phyloP scores from a whole-genome alignment of 2,113 vertebrate species.

The Emydocephalus ijimae region DNA sequence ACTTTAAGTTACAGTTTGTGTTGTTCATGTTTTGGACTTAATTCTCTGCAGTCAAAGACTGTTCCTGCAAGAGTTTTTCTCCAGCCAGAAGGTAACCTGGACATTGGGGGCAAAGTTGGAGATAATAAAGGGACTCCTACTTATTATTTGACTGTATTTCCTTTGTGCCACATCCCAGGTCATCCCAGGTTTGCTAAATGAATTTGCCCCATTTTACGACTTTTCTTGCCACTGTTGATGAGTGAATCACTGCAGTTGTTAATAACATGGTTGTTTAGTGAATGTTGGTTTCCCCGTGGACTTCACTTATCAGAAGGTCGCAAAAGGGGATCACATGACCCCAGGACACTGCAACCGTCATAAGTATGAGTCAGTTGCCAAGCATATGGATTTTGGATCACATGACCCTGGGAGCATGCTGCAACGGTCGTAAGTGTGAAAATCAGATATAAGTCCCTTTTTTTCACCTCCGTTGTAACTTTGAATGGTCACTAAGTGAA shows the following conservation, averaged over 20 bases:
- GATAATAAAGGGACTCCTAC: too few species aligned
- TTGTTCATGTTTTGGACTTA: too few species aligned
- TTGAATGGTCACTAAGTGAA: background rate
- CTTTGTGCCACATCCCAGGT: too few species aligned
- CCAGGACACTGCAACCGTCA: background rate
- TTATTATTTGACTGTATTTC: too few species aligned
- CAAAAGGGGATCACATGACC: background rate
- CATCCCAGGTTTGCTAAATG: too few species aligned
- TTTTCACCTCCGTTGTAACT: background rate
- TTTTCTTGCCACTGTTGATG: rapidly evolving
- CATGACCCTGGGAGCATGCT: background rate
- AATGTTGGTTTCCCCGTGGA: background rate
- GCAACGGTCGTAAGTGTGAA: background rate
- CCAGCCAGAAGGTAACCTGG: too few species aligned
- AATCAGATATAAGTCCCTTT: background rate
- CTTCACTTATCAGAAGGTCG: background rate
- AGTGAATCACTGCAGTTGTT: background rate
- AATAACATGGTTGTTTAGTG: too few species aligned
- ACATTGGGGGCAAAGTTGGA: too few species aligned
- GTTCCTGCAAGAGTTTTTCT: too few species aligned
- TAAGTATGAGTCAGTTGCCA: background rate
- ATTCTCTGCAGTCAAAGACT: too few species aligned
- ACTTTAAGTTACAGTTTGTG: too few species aligned
- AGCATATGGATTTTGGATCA: too few species aligned
- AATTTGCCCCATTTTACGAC: background rate